phyloP scores from a whole-genome alignment of 64 coral and sea anemone species.

The Actinia equina region DNA sequence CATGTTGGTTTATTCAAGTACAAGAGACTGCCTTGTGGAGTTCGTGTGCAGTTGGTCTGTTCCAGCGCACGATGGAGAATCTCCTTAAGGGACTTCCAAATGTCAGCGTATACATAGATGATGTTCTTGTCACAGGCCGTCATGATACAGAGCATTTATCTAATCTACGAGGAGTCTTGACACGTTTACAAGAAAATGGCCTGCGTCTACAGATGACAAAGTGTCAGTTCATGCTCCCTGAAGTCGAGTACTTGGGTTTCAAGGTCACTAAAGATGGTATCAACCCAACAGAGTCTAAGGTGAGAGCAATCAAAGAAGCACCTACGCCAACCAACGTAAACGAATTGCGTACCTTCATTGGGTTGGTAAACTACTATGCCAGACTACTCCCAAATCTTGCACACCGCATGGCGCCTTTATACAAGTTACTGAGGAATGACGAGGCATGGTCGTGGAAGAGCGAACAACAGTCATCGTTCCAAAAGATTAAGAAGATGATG shows the following conservation, averaged over 20 bases:
- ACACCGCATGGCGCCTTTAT: constrained; percentile 18
- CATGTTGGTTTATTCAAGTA: constrained; percentile 30
- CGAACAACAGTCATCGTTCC: constrained; percentile 22
- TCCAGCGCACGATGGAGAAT: constrained; percentile 49
- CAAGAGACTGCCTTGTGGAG: constrained; percentile 33
- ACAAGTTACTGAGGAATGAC: constrained; percentile 29
- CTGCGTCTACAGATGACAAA: constrained; percentile 20
- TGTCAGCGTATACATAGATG: constrained; percentile 30
- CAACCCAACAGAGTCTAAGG: constrained; percentile 15
- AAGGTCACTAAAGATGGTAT: constrained; percentile 22
- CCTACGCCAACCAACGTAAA: neutral
- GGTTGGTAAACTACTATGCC: constrained; percentile 7
- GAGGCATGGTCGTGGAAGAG: constrained; percentile 16
- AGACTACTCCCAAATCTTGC: constrained; percentile 37
- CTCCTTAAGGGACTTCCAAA: constrained; percentile 27
- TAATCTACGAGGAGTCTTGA: constrained; percentile 25
- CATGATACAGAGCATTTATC: constrained; percentile 36
- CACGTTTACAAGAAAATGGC: constrained; percentile 32
- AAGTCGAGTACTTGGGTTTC: constrained; percentile 41
- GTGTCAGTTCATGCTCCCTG: constrained; percentile 47
- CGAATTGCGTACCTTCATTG: constrained; percentile 21
- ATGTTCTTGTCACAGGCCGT: constrained; percentile 28
- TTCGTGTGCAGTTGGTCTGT: constrained; percentile 36
- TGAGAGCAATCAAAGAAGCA: constrained; percentile 26
- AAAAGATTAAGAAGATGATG: constrained; percentile 33